Base-by-base conservation (phyloP, 1,140 invertebrate species). In the Drosophila fuyamai region DNA sequence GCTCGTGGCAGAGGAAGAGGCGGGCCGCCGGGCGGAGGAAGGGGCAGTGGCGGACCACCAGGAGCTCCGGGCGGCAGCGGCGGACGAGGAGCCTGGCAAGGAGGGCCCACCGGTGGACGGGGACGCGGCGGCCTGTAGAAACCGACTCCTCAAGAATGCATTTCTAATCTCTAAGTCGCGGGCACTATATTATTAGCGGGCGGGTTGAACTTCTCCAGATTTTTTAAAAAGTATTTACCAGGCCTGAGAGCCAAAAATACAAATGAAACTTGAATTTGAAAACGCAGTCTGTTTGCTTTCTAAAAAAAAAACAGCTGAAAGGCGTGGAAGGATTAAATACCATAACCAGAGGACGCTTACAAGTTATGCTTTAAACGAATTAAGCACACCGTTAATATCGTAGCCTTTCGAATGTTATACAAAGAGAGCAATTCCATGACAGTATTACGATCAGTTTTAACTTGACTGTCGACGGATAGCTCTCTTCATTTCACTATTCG, bases 381-480 rank as follows among this genome's bases (percentile, higher is more conserved):
- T 40, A 65, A 68, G 44, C 47, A 81, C 41, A 73, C 29, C 16
- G 12, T 57, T 59, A 56, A 46, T 32, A 59, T 62, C 67, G 90
- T 63, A 61, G 90, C 66, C 77, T 76, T 71, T 91, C 91, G 91
- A 92, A 92, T 92, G 90, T 93, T 93, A 93, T 93, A 94, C 94
- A 94, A 94, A 94, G 94, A 94, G 94, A 94, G 94, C 94, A 94
- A 94, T 94, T 94, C 94, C 94, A 94, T 94, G 94, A 94, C 94
- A 94, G 94, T 94, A 94, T 93, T 93, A 92, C 91, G 93, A 90
- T 90, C 40, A 40, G 72, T 68, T 44, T 71, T 66, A 80, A 76
- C 94, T 93, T 91, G 94, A 94, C 94, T 94, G 94, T 94, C 94
- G 94, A 94, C 94, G 94, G 94, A 94, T 94, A 94, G 94, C 94